phyloP scores from a whole-genome alignment of 2,113 vertebrate genomes.

The Chrysemys picta region DNA sequence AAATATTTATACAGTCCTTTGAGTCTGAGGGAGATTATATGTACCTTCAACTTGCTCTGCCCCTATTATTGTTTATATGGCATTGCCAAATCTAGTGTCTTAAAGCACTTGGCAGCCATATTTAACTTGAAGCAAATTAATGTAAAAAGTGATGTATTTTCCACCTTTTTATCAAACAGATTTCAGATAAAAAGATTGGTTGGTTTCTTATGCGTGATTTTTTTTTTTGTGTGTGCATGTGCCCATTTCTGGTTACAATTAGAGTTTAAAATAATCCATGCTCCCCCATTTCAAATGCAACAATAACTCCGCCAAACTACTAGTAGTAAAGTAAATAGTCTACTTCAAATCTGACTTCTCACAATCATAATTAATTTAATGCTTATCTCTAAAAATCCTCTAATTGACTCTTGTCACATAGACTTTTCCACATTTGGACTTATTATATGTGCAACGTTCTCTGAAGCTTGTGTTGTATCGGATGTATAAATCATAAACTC shows the following conservation, averaged over 20 bases:
- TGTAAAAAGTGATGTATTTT: background rate
- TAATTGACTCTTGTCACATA: fast-evolving
- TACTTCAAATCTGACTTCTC: background rate
- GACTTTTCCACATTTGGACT: background rate
- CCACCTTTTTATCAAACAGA: background rate
- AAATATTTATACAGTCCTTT: background rate
- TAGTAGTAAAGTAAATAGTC: background rate
- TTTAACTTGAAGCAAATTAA: background rate
- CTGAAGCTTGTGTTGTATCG: background rate
- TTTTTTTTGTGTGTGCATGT: background rate
- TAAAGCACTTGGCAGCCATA: fast-evolving
- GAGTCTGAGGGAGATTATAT: background rate
- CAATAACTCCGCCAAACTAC: background rate
- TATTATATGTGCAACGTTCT: background rate
- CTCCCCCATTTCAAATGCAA: background rate
- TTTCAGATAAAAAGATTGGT: background rate
- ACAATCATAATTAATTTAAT: background rate
- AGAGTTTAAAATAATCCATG: background rate
- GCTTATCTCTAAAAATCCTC: background rate
- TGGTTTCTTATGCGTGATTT: background rate
- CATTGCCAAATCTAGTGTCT: too few relatives aligned
- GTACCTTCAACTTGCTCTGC: background rate
- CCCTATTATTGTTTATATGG: background rate
- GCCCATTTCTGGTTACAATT: background rate
- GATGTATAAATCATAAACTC: constrained; percentile 5